Conservation (phyloP, 64 coral and sea anemone genomes). For the Anthopleura sola region DNA sequence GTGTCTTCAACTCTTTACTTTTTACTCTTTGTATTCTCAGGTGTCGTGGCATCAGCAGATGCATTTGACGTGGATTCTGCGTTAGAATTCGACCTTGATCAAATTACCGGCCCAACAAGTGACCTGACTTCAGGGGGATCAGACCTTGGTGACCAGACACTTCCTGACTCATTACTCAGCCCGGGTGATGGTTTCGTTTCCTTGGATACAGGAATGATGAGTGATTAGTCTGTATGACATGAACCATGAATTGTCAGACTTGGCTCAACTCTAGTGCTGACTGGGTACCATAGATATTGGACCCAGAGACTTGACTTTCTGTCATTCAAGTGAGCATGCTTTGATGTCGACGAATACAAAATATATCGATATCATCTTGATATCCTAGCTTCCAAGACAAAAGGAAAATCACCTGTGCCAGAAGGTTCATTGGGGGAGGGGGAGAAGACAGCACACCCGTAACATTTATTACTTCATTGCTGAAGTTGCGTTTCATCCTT, state of each 20-base stretch:
- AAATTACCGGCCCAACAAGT: constrained; percentile 18
- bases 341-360: no score
- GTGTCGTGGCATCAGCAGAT: constrained; percentile 21
- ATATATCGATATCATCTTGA: no score
- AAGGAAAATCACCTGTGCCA: no score
- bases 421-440: no score
- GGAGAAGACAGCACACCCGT: no score
- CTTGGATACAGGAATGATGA: constrained; percentile 22
- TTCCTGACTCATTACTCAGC: constrained; percentile 13
- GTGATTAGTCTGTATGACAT: neutral
- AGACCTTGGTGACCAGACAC: neutral
- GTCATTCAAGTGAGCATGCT: no score
- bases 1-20: neutral
- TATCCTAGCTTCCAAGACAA: no score
- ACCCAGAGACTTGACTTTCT: no score
- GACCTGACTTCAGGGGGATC: neutral
- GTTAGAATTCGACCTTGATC: constrained; percentile 58
- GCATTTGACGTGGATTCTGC: constrained; percentile 61
- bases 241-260: neutral
- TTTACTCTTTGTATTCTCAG: neutral
- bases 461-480: no score
- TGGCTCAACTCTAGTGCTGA: neutral
- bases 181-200: constrained; percentile 14
- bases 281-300: no score
- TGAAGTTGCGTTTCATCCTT: no score